Conservation (phyloP, 2,797 vertebrate species). For the Microctenopoma lineatum region DNA sequence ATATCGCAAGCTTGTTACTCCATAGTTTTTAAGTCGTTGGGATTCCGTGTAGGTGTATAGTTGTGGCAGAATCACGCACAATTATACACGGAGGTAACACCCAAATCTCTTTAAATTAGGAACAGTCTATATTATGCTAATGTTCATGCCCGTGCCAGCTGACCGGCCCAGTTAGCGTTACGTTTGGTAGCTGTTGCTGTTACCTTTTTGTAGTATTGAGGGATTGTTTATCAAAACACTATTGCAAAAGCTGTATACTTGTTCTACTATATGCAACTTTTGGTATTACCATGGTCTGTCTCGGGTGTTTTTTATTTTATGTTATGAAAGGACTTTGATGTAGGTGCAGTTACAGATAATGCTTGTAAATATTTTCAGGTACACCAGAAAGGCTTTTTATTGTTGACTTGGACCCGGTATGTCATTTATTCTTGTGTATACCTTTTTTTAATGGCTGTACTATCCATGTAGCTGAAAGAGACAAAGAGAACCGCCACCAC, state of each 20-base stretch:
- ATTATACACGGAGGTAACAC: not conserved
- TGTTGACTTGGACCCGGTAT: not conserved
- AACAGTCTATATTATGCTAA: slow-evolving; percentile 12
- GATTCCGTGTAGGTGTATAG: not conserved
- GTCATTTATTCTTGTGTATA: not conserved
- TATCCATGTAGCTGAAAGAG: slow-evolving; percentile 83
- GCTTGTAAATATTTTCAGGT: not conserved
- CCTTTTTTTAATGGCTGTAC: not conserved
- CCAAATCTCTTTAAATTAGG: not conserved
- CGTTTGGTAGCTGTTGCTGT: slow-evolving; percentile 28
- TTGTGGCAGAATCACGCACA: no score
- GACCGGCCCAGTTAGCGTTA: slow-evolving; percentile 9
- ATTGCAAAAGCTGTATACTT: no score
- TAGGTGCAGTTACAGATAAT: no score
- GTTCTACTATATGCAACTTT: not conserved
- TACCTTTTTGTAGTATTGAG: no score
- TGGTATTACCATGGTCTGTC: not conserved
- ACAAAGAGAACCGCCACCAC: slow-evolving; percentile 94
- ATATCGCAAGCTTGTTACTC: slow-evolving; percentile 13
- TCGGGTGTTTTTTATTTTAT: not conserved
- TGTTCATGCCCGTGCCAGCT: slow-evolving; percentile 22
- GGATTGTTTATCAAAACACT: no score
- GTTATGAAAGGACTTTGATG: no score
- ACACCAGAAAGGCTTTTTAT: not conserved
- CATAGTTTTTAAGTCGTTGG: no score